A percentile compares a stretch with the other conserved stretches of the same genome.
phyloP scores from a whole-genome alignment of 2,888 invertebrate species.

The Hypomecis punctinalis region DNA sequence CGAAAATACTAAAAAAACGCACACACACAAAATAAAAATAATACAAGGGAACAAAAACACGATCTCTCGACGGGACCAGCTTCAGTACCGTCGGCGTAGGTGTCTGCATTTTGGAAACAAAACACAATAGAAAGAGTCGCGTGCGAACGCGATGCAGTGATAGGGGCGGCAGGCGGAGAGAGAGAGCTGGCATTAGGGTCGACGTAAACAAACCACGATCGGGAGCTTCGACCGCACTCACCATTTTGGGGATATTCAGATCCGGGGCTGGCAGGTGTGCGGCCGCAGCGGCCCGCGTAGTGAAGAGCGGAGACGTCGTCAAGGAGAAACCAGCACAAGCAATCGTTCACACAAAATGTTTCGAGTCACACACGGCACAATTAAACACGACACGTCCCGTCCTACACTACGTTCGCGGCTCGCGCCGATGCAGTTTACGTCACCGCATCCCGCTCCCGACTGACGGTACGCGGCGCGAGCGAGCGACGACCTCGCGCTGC shows the following conservation, averaged over 20 bases:
- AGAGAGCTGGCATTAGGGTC: slow-evolving; percentile 76
- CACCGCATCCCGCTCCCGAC: slow-evolving; percentile 85
- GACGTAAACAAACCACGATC: slow-evolving; percentile 82
- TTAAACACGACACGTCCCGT: slow-evolving; percentile 78
- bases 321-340: slow-evolving; percentile 62
- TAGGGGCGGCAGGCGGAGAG: slow-evolving; percentile 82
- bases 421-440: slow-evolving; percentile 84
- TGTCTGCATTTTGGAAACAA: slow-evolving; percentile 84
- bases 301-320: slow-evolving; percentile 79
- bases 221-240: slow-evolving; percentile 84
- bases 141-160: slow-evolving; percentile 78
- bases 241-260: slow-evolving; percentile 80
- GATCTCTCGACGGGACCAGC: slow-evolving; percentile 73
- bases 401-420: slow-evolving; percentile 83
- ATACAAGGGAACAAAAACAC: slow-evolving; percentile 77
- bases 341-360: slow-evolving; percentile 71
- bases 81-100: slow-evolving; percentile 73
- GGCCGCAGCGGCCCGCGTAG: slow-evolving; percentile 75
- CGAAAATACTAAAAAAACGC: slow-evolving; percentile 77
- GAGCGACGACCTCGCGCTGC: slow-evolving; percentile 84
- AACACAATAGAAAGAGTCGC: slow-evolving; percentile 83
- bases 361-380: slow-evolving; percentile 68
- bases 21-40: slow-evolving; percentile 55
- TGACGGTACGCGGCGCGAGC: slow-evolving; percentile 73
- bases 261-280: slow-evolving; percentile 57